These are phyloP conservation scores for Eupithecia dodoneata DNA, from an alignment of 2,888 invertebrate genomes.

Conservation along the genomic window DNA sequence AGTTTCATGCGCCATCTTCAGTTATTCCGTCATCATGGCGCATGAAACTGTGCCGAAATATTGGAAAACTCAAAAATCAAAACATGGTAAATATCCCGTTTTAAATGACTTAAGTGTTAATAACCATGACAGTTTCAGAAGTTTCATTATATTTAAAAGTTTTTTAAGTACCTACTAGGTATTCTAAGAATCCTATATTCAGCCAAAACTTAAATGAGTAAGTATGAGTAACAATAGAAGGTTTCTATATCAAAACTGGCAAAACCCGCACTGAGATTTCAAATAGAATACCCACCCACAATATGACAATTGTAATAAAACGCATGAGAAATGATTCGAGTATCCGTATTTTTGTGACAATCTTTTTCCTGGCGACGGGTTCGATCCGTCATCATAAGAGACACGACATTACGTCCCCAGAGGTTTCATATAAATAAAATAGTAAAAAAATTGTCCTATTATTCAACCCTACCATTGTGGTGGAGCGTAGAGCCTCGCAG, in stretches of 20 bases:
- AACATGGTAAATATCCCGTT: no score
- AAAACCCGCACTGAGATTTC: constrained; percentile 35
- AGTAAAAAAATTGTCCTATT: constrained; percentile 70
- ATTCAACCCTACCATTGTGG: constrained; percentile 77
- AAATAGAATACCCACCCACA: constrained; percentile 44
- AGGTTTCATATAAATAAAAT: constrained; percentile 70
- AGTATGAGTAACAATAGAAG: background rate
- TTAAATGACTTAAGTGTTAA: no score
- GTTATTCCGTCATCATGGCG: no score
- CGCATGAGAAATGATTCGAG: constrained; percentile 46
- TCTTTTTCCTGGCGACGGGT: constrained; percentile 58
- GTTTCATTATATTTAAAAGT: background rate
- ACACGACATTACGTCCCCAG: constrained; percentile 57
- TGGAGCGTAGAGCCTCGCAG: constrained; percentile 49
- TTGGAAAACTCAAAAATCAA: no score
- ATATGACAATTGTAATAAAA: constrained; percentile 48
- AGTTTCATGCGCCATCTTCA: no score
- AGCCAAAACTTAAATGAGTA: background rate
- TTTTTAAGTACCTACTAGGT: no score
- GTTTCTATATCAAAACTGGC: constrained; percentile 10
- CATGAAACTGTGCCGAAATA: no score
- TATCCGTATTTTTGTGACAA: constrained; percentile 48
- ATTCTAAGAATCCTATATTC: background rate
- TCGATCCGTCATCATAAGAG: constrained; percentile 79
- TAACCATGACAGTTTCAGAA: background rate